phyloP scores from a whole-genome alignment of 2,888 invertebrate species.

The Molorchus minor region DNA sequence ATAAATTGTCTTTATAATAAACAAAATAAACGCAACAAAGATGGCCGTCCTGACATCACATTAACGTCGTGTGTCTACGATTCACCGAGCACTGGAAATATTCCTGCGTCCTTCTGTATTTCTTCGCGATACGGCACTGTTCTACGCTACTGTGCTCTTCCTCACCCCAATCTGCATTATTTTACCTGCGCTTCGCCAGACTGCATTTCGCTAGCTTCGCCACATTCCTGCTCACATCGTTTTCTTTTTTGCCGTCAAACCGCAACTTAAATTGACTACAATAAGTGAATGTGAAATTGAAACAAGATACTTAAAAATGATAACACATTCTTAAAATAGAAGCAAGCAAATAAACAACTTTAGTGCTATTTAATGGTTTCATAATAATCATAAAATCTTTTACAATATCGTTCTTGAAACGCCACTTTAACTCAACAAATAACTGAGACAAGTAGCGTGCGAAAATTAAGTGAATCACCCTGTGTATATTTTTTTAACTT shows the following conservation, averaged over 20 bases:
- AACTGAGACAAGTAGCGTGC: no score
- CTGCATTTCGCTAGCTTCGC: constrained; percentile 50
- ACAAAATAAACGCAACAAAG: no score
- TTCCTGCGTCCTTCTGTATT: background rate
- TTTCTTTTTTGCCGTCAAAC: constrained; percentile 41
- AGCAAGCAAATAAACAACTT: background rate
- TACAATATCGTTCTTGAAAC: no score
- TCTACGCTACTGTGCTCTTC: constrained; percentile 28
- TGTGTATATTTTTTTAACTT: no score
- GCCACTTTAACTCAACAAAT: no score
- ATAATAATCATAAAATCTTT: no score
- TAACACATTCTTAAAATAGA: constrained; percentile 15
- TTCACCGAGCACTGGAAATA: no score
- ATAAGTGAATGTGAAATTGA: constrained; percentile 41
- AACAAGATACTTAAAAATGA: constrained; percentile 33
- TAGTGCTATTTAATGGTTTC: background rate
- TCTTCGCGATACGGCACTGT: constrained; percentile 25
- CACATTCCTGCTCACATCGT: constrained; percentile 45
- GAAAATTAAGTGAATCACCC: no score
- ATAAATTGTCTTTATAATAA: no score
- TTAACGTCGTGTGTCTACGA: no score
- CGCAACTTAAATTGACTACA: constrained; percentile 41
- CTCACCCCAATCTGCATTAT: constrained; percentile 45
- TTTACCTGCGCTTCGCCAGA: constrained; percentile 45
- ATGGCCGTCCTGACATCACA: no score